Evolutionary conservation across 2,113 vertebrate genomes (phyloP).

Genomic region (Atherinomorus stipes): DNA sequence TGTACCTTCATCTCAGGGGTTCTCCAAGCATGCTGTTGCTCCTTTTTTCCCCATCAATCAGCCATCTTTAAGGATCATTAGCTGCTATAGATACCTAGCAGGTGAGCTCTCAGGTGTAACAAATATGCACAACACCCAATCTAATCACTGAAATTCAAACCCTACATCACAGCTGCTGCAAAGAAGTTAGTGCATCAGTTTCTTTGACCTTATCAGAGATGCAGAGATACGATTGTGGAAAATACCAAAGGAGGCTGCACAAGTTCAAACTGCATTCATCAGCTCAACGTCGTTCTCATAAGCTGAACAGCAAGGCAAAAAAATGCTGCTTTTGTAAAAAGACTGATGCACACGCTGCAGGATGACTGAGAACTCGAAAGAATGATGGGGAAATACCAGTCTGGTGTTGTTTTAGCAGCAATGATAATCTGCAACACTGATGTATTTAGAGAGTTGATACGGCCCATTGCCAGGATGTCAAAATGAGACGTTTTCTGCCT

Average conservation of each 20-base stretch:
- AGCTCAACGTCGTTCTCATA: neutral
- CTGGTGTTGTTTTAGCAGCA: neutral
- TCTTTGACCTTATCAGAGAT: constrained; percentile 13
- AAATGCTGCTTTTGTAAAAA: neutral
- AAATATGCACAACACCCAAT: neutral
- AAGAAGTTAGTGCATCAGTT: neutral
- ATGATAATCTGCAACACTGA: neutral
- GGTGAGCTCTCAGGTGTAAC: constrained; percentile 14
- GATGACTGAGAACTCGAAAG: neutral
- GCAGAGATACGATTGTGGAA: neutral
- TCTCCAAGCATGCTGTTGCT: constrained; percentile 28
- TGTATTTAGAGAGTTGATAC: too few species aligned
- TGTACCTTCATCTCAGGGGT: constrained; percentile 34
- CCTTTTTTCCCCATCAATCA: constrained; percentile 39
- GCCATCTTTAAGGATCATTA: constrained; percentile 18
- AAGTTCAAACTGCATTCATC: neutral
- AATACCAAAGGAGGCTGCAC: neutral
- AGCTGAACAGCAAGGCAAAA: neutral
- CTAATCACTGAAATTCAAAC: constrained; percentile 30
- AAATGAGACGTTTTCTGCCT: too few species aligned
- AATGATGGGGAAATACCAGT: neutral
- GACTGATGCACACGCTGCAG: neutral
- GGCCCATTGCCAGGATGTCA: too few species aligned
- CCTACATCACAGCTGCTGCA: neutral
- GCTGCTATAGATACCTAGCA: neutral